Evolutionary conservation across 2,113 vertebrate species (phyloP).

Genomic region (Mystacornis crossleyi): DNA sequence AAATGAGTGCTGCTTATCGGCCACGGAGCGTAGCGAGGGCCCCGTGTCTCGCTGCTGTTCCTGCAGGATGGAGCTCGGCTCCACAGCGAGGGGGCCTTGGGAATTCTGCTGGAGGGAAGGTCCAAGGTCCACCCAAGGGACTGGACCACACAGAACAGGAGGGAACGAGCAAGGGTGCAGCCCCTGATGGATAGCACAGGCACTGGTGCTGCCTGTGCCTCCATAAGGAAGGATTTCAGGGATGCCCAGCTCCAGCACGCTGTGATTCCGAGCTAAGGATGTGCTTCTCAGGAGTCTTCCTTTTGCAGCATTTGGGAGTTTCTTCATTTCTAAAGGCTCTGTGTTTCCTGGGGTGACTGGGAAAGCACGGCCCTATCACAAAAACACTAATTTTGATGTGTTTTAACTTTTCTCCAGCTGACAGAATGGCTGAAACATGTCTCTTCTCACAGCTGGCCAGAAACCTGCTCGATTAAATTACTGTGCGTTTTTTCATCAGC

Average conservation of each 20-base stretch:
- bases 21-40: fast-evolving
- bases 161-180: fast-evolving
- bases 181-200: fast-evolving
- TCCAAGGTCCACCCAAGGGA: fast-evolving
- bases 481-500: background rate
- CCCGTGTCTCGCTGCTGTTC: fast-evolving
- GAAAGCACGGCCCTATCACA: background rate
- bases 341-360: background rate
- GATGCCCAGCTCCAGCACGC: fast-evolving
- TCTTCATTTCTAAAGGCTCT: background rate
- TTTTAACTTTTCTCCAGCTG: slow-evolving; percentile 18
- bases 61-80: fast-evolving
- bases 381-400: background rate
- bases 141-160: background rate
- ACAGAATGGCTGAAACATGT: background rate
- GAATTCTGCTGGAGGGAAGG: background rate
- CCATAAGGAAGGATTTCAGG: background rate
- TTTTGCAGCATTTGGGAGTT: background rate
- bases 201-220: fast-evolving
- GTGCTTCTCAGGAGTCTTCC: background rate
- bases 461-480: slow-evolving; percentile 19
- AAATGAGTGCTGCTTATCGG: background rate
- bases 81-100: fast-evolving
- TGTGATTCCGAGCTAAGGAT: background rate
- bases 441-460: background rate